phyloP scores from a whole-genome alignment of 2,113 vertebrate species.

The Climacteris rufus region DNA sequence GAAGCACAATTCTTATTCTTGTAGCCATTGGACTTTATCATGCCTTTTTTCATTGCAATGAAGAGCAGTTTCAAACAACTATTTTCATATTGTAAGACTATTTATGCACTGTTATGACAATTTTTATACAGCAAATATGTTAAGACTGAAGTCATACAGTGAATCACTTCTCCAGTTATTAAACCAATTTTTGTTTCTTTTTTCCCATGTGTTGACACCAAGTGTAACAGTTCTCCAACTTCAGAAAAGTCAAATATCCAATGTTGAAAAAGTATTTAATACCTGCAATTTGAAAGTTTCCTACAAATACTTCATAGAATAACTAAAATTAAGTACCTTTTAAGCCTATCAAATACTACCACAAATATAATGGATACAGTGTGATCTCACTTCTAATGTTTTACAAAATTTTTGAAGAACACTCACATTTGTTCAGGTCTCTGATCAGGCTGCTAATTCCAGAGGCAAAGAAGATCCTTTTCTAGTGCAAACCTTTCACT shows the following conservation, averaged over 20 bases:
- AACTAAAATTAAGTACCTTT: neutral
- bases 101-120: neutral
- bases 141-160: neutral
- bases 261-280: neutral
- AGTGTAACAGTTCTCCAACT: neutral
- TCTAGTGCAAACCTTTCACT: neutral
- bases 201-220: neutral
- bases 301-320: neutral
- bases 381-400: neutral
- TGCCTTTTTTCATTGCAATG: neutral
- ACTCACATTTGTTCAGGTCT: neutral
- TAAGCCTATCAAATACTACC: neutral
- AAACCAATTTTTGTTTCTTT: neutral
- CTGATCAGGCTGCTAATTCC: neutral
- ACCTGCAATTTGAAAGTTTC: neutral
- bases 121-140: neutral
- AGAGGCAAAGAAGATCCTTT: neutral
- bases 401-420: neutral
- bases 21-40: neutral
- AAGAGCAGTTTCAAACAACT: neutral
- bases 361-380: neutral
- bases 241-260: neutral
- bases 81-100: neutral
- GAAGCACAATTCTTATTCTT: neutral
- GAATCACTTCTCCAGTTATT: neutral